phyloP scores from a whole-genome alignment of 2,113 vertebrate species.

The Sprattus sprattus region DNA sequence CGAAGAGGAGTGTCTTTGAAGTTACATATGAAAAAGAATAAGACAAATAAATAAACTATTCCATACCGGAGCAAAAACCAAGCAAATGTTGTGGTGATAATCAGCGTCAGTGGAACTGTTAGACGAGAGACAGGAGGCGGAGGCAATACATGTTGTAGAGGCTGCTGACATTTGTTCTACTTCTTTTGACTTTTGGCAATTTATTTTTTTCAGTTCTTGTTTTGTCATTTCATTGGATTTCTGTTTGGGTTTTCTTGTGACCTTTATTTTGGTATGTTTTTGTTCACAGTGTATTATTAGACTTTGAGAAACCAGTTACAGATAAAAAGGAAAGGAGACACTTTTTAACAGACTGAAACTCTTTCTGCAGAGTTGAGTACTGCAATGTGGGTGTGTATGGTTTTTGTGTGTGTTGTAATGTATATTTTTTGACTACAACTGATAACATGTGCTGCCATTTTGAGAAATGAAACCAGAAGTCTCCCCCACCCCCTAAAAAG shows the following conservation, averaged over 20 bases:
- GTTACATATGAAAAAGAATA: slow-evolving; percentile 14
- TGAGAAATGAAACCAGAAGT: slow-evolving; percentile 38
- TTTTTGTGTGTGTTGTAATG: slow-evolving; percentile 45
- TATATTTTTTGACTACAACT: slow-evolving; percentile 62
- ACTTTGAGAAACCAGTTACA: slow-evolving; percentile 54
- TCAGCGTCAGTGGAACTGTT: slow-evolving; percentile 64
- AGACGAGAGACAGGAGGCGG: slow-evolving; percentile 55
- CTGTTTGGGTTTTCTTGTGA: slow-evolving; percentile 52
- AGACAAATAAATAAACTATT: slow-evolving; percentile 45
- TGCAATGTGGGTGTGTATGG: not conserved
- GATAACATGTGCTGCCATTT: slow-evolving; percentile 69
- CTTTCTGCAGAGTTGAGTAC: not conserved
- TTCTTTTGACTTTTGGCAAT: slow-evolving; percentile 40
- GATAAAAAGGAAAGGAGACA: slow-evolving; percentile 41
- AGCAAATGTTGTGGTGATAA: slow-evolving; percentile 76
- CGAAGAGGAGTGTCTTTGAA: not conserved
- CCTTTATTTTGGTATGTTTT: slow-evolving; percentile 32
- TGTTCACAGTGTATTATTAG: slow-evolving; percentile 62
- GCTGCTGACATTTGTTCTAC: slow-evolving; percentile 63
- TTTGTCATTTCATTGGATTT: slow-evolving; percentile 54
- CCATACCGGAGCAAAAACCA: slow-evolving; percentile 70
- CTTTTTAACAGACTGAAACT: slow-evolving; percentile 42
- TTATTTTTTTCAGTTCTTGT: slow-evolving; percentile 42
- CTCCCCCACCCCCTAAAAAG: slow-evolving; percentile 48
- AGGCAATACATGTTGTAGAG: slow-evolving; percentile 71